Evolutionary conservation across 2,113 vertebrate genomes (phyloP).

Genomic region (Trogon melanurus): DNA sequence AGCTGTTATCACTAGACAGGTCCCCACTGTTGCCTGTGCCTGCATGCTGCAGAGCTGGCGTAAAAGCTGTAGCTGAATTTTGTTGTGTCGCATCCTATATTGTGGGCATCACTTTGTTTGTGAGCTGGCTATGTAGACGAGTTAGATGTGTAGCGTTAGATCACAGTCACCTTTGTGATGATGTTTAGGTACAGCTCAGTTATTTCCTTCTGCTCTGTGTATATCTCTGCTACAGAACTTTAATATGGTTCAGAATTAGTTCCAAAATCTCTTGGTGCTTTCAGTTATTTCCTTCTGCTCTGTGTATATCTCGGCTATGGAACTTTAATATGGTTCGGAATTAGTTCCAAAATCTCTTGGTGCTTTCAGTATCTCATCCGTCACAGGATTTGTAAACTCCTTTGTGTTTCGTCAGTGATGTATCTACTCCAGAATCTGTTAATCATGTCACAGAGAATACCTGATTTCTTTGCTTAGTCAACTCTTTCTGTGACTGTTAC

Average conservation of each 20-base stretch:
- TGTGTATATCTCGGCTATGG: background rate
- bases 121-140: background rate
- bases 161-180: background rate
- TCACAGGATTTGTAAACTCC: background rate
- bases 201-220: background rate
- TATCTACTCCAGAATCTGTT: background rate
- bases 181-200: background rate
- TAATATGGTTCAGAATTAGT: background rate
- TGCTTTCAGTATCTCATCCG: background rate
- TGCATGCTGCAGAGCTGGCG: background rate
- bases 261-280: background rate
- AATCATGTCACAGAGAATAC: background rate
- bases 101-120: background rate
- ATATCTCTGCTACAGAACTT: background rate
- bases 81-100: background rate
- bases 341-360: background rate
- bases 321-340: background rate
- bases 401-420: background rate
- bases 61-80: background rate
- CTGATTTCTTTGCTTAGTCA: background rate
- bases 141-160: background rate
- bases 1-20: background rate
- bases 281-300: background rate
- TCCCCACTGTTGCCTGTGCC: background rate
- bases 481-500: background rate